Percentiles rank a stretch among this genome's conserved stretches.
phyloP scores from a whole-genome alignment of 2,797 vertebrate genomes.

The Chlorospingus semifuscus region DNA sequence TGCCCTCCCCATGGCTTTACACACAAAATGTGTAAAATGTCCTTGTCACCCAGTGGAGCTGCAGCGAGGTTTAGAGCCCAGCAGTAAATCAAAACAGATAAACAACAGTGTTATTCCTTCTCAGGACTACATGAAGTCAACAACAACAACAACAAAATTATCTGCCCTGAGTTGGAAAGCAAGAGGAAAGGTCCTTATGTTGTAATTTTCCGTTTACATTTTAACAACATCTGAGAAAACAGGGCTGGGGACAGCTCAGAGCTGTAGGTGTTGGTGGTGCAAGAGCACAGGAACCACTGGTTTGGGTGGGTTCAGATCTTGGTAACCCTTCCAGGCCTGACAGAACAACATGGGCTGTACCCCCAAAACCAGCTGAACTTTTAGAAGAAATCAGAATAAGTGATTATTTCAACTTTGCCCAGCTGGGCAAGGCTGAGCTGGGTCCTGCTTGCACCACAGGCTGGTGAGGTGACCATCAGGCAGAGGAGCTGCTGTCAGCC shows the following conservation, averaged over 20 bases:
- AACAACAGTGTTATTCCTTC: too few relatives aligned
- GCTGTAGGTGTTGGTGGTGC: neutral
- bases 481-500: neutral
- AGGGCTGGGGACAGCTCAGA: neutral
- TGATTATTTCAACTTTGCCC: neutral
- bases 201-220: neutral
- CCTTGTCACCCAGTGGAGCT: too few relatives aligned
- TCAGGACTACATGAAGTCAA: neutral
- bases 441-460: neutral
- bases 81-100: neutral
- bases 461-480: neutral
- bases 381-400: neutral
- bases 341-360: fast-evolving
- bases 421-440: neutral
- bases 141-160: neutral
- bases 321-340: neutral
- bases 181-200: neutral
- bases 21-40: neutral
- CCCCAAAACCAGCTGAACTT: fast-evolving
- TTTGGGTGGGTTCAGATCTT: neutral
- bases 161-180: neutral
- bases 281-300: fast-evolving
- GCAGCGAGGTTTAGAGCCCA: neutral
- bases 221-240: neutral
- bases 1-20: neutral